Base-by-base conservation (phyloP, 2,113 vertebrate genomes). In the Corythornis vintsioides region DNA sequence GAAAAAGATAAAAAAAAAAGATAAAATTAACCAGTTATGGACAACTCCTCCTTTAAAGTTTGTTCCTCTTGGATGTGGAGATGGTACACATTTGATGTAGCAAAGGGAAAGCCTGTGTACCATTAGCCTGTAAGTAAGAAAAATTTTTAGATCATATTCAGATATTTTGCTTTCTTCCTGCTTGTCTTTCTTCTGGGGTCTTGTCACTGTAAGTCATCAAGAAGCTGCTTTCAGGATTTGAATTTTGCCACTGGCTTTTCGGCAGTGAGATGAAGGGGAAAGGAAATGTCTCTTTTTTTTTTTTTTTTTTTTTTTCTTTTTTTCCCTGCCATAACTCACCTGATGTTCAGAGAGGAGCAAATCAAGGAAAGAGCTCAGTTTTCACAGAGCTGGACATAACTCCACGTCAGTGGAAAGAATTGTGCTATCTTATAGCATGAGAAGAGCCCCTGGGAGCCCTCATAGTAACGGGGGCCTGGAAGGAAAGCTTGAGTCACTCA, bases 401-500 rank as follows among this genome's bases (percentile, higher is more conserved):
- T 81, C 74, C 91, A 92, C 29, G 57, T 94, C 94, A 96, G 87
- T 92, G 89, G 91, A 96, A 96, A 96, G 86, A 95, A 91, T 79
- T 87, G 90, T 1, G 21, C 72, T 95, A 83, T 93, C 94, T 96
- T 89, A 77, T 45, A 94, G 79, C 75, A 88, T 31, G 63, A 73
- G 90, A 91, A 55, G 93, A 93, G 21, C 94, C 85, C 93, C 40
- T 88, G 94, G 94, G 94, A 94, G n/a, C 78, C 59, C 75, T 95
- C 92, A 88, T 1, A 7, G 86, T 94, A 90, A 74, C 0, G 6
- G 64, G 26, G 79, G 82, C 79, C 76, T 93, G 85, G 69, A 90
- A 95, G 96, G 93, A 96, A 96, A 95, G 29, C 83, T 61, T 95
- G 96, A 96, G 83, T 96, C 94, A 96, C 72, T 94, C 28, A 38